Base-by-base conservation (phyloP, 1,140 invertebrate species). In the Ceratina australensis region DNA sequence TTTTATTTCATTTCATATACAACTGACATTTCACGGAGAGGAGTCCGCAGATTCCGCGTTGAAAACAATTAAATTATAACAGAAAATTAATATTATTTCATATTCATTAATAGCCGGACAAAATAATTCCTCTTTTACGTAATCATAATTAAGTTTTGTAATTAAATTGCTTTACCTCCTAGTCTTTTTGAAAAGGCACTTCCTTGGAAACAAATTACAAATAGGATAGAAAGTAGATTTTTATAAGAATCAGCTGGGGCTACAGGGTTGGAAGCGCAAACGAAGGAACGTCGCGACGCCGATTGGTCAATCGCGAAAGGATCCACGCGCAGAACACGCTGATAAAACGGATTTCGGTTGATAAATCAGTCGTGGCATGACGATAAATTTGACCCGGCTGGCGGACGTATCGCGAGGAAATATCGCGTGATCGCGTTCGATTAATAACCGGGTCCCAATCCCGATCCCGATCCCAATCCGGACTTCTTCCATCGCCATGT, bases 391-490 rank as follows among this genome's bases (percentile, higher is more conserved):
- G 79, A 64, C 63, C 69, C 64, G 66, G 66, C 57, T 67, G 79
- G 57, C 47, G 74, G 67, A 85, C 79, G 79, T 85, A 85, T 85
- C 74, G 73, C 79, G 79, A 75, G 72, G 72, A 82, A 84, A 86
- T 84, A 86, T 86, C 84, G 85, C 82, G 85, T 86, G 85, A 86
- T 86, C 74, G 76, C 66, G 57, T 78, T 76, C 79, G 74, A 86
- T 86, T 86, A 86, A 86, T 86, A 86, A 86, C 28, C 26, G n/a
- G 64, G 54, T 49, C 33, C 33, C 33, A 42, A 42, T 42, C 52
- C 15, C 47, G 57, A 63, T 42, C 33, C 61, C 28, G 69, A 57
- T 49, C 33, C 61, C 28, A 65, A 57, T 49, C 52, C 15, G 54
- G 61, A 63, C 56, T 82, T 72, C 81, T 84, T 77, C 71, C 18